These are phyloP conservation scores for Epinephelus malabaricus DNA, from an alignment of 2,797 vertebrate genomes.

Conservation along the genomic window DNA sequence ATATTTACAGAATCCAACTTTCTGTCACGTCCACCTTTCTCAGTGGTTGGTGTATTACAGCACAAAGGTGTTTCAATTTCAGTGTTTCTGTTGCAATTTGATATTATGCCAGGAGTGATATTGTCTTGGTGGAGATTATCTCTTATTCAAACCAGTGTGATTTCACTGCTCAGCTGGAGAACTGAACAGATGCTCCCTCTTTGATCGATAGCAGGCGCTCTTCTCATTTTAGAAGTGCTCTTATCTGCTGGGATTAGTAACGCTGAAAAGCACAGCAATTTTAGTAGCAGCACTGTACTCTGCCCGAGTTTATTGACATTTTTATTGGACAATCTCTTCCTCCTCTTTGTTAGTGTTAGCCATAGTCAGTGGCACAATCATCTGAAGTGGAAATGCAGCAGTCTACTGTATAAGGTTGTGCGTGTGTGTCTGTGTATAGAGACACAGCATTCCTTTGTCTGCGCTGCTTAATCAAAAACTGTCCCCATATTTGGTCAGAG, in stretches of 20 bases:
- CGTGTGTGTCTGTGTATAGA: slow-evolving; percentile 21
- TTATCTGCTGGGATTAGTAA: slow-evolving; percentile 16
- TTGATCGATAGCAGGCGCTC: background rate
- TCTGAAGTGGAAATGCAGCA: background rate
- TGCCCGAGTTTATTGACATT: slow-evolving; percentile 12
- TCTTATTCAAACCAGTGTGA: slow-evolving; percentile 8
- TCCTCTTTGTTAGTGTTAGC: slow-evolving; percentile 8
- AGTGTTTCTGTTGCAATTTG: background rate
- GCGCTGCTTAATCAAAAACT: slow-evolving; percentile 38
- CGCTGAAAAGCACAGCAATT: background rate
- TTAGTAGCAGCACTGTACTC: background rate
- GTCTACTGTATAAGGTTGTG: slow-evolving; percentile 28
- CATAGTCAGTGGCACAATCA: background rate
- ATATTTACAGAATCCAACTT: background rate
- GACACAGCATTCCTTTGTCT: slow-evolving; percentile 45
- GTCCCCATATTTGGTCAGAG: slow-evolving; percentile 50
- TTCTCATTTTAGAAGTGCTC: background rate
- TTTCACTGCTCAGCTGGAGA: background rate
- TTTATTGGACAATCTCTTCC: background rate
- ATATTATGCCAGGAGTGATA: background rate
- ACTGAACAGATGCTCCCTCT: background rate
- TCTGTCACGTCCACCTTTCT: background rate
- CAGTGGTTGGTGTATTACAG: background rate
- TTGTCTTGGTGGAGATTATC: background rate
- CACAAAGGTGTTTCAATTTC: background rate